These are phyloP conservation scores for Drosophila neocordata DNA, from an alignment of 1,140 invertebrate species.

Conservation along the genomic window DNA sequence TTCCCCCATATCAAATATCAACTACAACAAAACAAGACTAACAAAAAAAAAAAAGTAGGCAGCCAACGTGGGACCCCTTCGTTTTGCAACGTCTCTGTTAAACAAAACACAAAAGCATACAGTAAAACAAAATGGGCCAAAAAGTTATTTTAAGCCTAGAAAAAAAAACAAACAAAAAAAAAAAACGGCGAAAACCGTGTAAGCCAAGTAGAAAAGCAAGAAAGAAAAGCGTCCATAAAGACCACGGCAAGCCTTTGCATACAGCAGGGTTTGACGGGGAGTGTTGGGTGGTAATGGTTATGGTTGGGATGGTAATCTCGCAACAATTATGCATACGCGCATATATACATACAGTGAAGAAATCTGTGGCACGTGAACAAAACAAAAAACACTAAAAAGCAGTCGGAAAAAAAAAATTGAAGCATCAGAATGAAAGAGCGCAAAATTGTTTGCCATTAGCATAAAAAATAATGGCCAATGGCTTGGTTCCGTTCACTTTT, in stretches of 20 bases:
- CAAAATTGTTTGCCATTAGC: conserved; percentile 74
- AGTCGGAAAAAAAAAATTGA: conserved; percentile 39
- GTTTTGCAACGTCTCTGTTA: conserved; percentile 8
- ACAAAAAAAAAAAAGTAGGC: neutral
- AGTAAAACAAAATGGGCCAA: conserved; percentile 67
- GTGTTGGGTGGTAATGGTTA: neutral
- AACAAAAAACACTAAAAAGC: conserved; percentile 47
- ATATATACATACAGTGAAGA: conserved; percentile 43
- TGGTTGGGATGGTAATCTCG: conserved; percentile 61
- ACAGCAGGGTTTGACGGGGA: conserved; percentile 2
- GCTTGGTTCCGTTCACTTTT: neutral
- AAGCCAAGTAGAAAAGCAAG: conserved; percentile 42
- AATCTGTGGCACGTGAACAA: conserved; percentile 66
- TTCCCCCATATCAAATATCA: neutral
- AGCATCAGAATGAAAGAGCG: conserved; percentile 70
- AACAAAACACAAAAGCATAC: conserved; percentile 50
- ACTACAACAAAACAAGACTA: neutral
- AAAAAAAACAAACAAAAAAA: conserved; percentile 20
- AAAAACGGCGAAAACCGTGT: conserved; percentile 28
- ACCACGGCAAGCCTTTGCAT: neutral
- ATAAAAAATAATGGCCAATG: conserved; percentile 72
- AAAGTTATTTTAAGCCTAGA: conserved; percentile 76
- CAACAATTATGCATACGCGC: conserved; percentile 77
- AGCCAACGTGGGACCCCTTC: conserved; percentile 5
- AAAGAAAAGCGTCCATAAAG: conserved; percentile 48